Evolutionary conservation across 2,113 vertebrate species (phyloP), one percentile per base, ranked within the genome.

Genomic region (Sturnus vulgaris): DNA sequence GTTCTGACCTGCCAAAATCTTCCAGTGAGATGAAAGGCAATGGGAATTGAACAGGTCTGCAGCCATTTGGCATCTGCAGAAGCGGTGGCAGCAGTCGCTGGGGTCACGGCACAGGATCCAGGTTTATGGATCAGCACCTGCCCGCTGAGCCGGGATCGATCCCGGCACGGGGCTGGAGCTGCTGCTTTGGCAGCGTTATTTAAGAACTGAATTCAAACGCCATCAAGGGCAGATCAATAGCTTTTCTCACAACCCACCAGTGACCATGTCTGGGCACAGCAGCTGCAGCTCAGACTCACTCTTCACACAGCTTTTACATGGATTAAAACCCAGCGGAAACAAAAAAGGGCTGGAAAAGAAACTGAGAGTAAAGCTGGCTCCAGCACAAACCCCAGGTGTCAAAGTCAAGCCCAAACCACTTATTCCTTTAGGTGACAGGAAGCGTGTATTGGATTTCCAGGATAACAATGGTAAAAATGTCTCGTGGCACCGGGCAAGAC

Each of bases 31-130:
- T 22, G 65, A 31, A 53, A 60, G 16, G 7, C 6, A 28, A 13
- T 2, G 42, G 81, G 4, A 63, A 75, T 16, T 0, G 28, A 40
- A 7, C 4, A 23, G 52, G 13, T 23, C 37, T 5, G 16, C 7
- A 1, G 6, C 6, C 47, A 1, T 6, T 1, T 3, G 10, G n/a
- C 22, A 5, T 3, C 33, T 16, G 28, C 70, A 61, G 86, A 2
- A 21, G 88, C 1, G 0, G 8, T 0, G 46, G 57, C 9, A 30
- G 80, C 5, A 6, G 2, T 0, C 11, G 1, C 22, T 2, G 1
- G 82, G 82, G 73, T 22, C 11, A 8, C 0, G 3, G 82, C 18
- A 1, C 47, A 1, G 53, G 69, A 16, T 37, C n/a, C 3, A 25
- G 60, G 23, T 40, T 79, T 12, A 57, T 47, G 78, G 95, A 57